Base-by-base conservation (phyloP, 2,888 invertebrate genomes). In the Polydesmus complanatus region DNA sequence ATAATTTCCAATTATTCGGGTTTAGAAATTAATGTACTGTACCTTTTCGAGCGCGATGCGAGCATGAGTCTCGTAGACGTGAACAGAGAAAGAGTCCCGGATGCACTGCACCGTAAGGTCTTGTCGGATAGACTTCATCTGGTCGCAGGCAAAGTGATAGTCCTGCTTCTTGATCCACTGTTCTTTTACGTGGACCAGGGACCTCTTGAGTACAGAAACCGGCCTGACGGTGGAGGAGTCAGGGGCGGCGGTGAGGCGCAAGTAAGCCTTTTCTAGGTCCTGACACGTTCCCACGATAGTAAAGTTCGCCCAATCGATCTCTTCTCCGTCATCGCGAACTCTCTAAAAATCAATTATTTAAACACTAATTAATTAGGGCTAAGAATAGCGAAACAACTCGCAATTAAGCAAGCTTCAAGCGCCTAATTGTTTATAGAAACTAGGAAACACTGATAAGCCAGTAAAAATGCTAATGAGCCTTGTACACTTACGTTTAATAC, bases 21-120 rank as follows among this genome's bases (percentile, higher is more conserved):
- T 48, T 18, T 48, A 8, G 54, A 53, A 2, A 48, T 47, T n/a
- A 48, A 27, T 54, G 55, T n/a, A n/a, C n/a, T n/a, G n/a, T n/a
- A 68, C 75, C 71, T 90, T 95, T 75, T 98, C 97, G 73, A 98
- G 80, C 56, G 97, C 96, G 70, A 98, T 92, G 60, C 96, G 81
- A 2, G 96, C 97, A 78, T 99, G 97, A 2, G 94, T 95, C 79
- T 99, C 98, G 77, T 99, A 98, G 14, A 98, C 98, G 72, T 88
- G 83, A n/a, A 98, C 87, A 60, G 97, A 95, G 72, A 99, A 95
- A 66, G 81, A 80, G 77, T 95, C 90, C 67, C 97, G 79, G 67
- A 98, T 82, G 69, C 96, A 93, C 82, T 98, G 98, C 56, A 96
- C 88, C 64, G 97, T 98, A 69, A 99, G 80, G 81, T 99, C 98